These are phyloP conservation scores for Xylota sylvarum DNA, from an alignment of 2,888 invertebrate species.

Conservation along the genomic window DNA sequence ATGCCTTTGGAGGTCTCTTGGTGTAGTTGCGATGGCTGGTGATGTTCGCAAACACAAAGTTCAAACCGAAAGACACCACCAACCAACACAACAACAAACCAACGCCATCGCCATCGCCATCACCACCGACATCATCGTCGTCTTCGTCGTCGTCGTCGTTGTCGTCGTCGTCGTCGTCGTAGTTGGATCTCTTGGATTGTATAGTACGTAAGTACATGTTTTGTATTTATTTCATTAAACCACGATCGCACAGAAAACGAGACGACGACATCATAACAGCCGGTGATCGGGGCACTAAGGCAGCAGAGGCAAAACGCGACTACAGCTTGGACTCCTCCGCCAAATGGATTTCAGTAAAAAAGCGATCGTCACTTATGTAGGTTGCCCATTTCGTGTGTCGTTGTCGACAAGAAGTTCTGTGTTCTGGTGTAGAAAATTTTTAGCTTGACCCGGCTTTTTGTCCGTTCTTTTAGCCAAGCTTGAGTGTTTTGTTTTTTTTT, in stretches of 20 bases:
- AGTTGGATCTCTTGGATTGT: conserved; percentile 69
- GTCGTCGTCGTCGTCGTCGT: conserved; percentile 23
- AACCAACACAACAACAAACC: conserved; percentile 54
- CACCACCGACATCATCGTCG: conserved; percentile 10
- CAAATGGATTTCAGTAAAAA: conserved; percentile 77
- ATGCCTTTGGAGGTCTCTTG: conserved; percentile 55
- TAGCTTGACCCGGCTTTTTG: conserved; percentile 65
- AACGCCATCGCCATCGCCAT: conserved; percentile 37
- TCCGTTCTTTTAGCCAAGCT: conserved; percentile 17
- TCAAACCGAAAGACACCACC: conserved; percentile 70
- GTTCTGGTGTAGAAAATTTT: conserved; percentile 39
- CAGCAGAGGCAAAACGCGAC: conserved; percentile 72
- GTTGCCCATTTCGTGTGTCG: conserved; percentile 75
- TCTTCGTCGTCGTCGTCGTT: conserved; percentile 26
- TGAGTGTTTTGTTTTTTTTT: conserved; percentile 20
- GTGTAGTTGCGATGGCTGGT: conserved; percentile 35
- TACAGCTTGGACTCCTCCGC: conserved; percentile 76
- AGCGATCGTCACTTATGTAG: conserved; percentile 77
- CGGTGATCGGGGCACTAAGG: conserved; percentile 77
- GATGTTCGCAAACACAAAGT: conserved; percentile 76
- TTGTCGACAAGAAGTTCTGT: conserved; percentile 66
- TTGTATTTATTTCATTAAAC: conserved; percentile 63
- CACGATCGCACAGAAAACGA: conserved; percentile 75
- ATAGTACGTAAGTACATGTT: conserved; percentile 42
- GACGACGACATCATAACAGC: conserved; percentile 74